Base-by-base conservation (phyloP, 2,888 invertebrate genomes). In the Epinotia demarniana region DNA sequence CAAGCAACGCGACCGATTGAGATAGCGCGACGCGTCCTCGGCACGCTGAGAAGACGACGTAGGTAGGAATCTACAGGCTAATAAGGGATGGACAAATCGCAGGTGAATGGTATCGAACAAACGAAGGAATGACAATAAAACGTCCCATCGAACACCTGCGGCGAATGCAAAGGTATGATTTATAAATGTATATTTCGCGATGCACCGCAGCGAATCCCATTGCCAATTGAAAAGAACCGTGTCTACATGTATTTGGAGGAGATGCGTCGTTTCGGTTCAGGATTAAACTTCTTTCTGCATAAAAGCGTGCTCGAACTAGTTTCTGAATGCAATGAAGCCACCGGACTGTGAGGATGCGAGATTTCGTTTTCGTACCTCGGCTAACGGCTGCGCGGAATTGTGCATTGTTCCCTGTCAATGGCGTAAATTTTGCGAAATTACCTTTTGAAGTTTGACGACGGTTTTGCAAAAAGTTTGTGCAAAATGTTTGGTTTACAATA, bases 61-160 rank as follows among this genome's bases (percentile, higher is more conserved):
- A 80, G 79, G 77, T 81, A 81, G 80, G 81, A 78, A 84, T 85
- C 85, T 85, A 81, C 81, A 77, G 80, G 82, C 85, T 88, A 90
- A 89, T 88, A 89, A 87, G 87, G 85, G 85, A 84, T 83, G 87
- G 87, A 86, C 86, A 82, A 81, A 85, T 85, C 81, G 86, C 90
- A 90, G 89, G 90, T 90, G 91, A 89, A 88, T 87, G 86, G 83
- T 84, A 83, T 78, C 81, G 73, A 83, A 85, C 85, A 87, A 86
- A 84, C 78, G 83, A 68, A 77, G 39, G 73, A 71, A 77, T 79
- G 81, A 89, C 88, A 89, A 89, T 86, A 79, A 82, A 53, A 53
- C 76, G 85, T 87, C 86, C 83, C 84, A 84, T 82, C 84, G 87
- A 88, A 86, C 91, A 92, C 92, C 91, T 92, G 93, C 89, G 83